Evolutionary conservation across 2,113 vertebrate species (phyloP).

Genomic region (Pterocles orientalis): DNA sequence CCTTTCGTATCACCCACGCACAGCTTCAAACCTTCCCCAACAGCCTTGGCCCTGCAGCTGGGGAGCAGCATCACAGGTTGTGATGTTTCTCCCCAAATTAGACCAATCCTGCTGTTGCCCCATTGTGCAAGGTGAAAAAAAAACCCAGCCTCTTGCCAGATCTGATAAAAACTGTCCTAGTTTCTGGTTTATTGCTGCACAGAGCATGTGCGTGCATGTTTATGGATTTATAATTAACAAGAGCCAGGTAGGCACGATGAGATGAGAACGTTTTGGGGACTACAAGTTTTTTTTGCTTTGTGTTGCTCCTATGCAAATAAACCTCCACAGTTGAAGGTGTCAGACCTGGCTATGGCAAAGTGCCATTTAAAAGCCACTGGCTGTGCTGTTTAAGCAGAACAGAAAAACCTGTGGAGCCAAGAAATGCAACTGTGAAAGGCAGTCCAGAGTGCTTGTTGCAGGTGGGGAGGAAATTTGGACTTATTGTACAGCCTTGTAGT

Average conservation of each 20-base stretch:
- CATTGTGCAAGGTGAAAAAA: neutral
- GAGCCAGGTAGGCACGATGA: neutral
- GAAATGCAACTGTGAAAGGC: neutral
- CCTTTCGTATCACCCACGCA: neutral
- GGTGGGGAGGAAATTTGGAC: neutral
- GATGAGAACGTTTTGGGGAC: neutral
- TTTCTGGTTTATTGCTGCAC: conserved; percentile 40
- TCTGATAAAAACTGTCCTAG: conserved; percentile 61
- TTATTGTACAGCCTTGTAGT: neutral
- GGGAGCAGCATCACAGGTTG: neutral
- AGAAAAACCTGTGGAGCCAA: neutral
- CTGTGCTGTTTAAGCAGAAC: neutral
- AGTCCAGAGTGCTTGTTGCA: neutral
- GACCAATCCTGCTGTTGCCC: neutral
- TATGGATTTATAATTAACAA: conserved; percentile 30
- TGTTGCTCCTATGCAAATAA: neutral
- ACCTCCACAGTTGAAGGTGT: neutral
- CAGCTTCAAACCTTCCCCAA: neutral
- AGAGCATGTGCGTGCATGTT: conserved; percentile 25
- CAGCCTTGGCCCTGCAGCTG: neutral
- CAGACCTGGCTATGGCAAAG: neutral
- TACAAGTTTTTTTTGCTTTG: neutral
- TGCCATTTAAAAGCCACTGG: neutral
- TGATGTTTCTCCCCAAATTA: conserved; percentile 36
- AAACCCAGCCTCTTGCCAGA: conserved; percentile 38